Percentiles rank a stretch among this genome's conserved stretches.
These are phyloP conservation scores for Lottia scabra DNA, from an alignment of 2,888 invertebrate genomes.

Conservation along the genomic window DNA sequence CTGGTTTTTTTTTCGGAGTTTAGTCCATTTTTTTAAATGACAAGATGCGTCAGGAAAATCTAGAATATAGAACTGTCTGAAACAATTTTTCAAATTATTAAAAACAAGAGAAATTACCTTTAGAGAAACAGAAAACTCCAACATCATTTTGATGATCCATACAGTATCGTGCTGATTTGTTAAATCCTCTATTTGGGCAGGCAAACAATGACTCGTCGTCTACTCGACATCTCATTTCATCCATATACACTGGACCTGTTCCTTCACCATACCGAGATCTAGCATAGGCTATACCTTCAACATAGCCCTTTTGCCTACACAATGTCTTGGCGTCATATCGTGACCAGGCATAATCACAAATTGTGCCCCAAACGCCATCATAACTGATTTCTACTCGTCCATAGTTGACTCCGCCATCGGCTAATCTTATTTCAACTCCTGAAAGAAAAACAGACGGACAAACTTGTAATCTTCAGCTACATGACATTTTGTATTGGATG, in stretches of 20 bases:
- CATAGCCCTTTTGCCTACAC: conserved; percentile 52
- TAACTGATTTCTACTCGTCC: conserved; percentile 44
- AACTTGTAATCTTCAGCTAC: no score
- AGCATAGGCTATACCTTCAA: conserved; percentile 37
- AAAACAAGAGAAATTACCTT: conserved; percentile 37
- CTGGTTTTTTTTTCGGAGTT: no score
- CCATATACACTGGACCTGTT: conserved; percentile 43
- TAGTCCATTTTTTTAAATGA: no score
- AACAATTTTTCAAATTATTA: no score
- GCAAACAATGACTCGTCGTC: conserved; percentile 37
- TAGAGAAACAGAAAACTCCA: conserved; percentile 45
- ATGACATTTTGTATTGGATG: no score
- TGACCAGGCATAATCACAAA: conserved; percentile 51
- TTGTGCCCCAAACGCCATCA: conserved; percentile 44
- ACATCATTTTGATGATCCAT: conserved; percentile 44
- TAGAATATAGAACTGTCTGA: no score
- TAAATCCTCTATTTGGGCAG: conserved; percentile 50
- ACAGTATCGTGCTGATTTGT: conserved; percentile 37
- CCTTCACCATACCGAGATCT: neutral
- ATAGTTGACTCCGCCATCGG: conserved; percentile 33
- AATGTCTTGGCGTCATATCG: conserved; percentile 43
- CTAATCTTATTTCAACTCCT: conserved; percentile 29
- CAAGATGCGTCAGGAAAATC: no score
- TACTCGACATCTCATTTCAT: conserved; percentile 44
- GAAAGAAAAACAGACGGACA: neutral